Evolutionary conservation across 2,113 vertebrate species (phyloP).

Genomic region (Epinephelus moara): DNA sequence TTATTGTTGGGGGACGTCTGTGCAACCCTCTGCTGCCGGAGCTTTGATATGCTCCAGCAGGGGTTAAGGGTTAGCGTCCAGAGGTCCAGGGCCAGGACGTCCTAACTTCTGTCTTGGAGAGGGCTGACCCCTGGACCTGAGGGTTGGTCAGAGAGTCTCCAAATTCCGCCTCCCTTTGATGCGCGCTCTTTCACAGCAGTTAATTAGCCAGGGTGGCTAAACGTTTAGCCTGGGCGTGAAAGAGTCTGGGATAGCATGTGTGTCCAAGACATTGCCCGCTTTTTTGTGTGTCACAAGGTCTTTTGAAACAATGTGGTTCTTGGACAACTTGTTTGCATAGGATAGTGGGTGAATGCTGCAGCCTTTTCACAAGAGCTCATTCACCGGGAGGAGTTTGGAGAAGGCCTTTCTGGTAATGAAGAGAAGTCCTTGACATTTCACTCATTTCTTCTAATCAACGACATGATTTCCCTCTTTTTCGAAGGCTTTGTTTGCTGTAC

Average conservation of each 20-base stretch:
- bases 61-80: slow-evolving; percentile 86
- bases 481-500: slow-evolving; percentile 49
- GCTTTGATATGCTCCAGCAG: slow-evolving; percentile 84
- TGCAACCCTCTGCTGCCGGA: slow-evolving; percentile 77
- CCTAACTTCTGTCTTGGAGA: slow-evolving; percentile 83
- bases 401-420: slow-evolving; percentile 65
- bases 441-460: slow-evolving; percentile 67
- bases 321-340: slow-evolving; percentile 83
- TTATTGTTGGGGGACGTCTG: slow-evolving; percentile 84
- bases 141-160: slow-evolving; percentile 78
- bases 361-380: slow-evolving; percentile 71
- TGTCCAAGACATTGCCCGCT: slow-evolving; percentile 81
- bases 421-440: slow-evolving; percentile 79
- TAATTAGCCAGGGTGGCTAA: slow-evolving; percentile 87
- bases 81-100: slow-evolving; percentile 81
- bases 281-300: slow-evolving; percentile 78
- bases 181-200: slow-evolving; percentile 81
- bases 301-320: slow-evolving; percentile 83
- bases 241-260: slow-evolving; percentile 79
- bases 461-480: slow-evolving; percentile 51
- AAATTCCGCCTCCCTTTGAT: slow-evolving; percentile 83
- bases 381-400: slow-evolving; percentile 58
- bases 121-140: slow-evolving; percentile 83
- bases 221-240: slow-evolving; percentile 85
- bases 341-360: slow-evolving; percentile 66